These are phyloP conservation scores for Drosophila suboccidentalis DNA, from an alignment of 2,888 invertebrate genomes.

Conservation along the genomic window DNA sequence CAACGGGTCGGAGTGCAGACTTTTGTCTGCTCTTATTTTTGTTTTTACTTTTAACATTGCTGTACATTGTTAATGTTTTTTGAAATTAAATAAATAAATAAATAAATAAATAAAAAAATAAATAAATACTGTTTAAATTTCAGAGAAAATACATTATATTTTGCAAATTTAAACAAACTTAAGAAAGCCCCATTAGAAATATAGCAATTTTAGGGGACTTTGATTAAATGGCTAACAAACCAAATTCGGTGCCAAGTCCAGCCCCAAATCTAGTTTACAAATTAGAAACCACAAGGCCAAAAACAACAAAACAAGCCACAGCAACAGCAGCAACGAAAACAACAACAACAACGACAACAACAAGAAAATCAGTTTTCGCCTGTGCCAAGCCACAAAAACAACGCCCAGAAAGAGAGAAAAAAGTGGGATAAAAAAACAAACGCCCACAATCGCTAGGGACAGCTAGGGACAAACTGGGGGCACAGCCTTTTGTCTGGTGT, in stretches of 20 bases:
- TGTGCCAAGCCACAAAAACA: constrained; percentile 61
- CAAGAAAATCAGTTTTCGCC: constrained; percentile 57
- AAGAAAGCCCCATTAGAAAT: constrained; percentile 11
- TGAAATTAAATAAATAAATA: too few relatives aligned
- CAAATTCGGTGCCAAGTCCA: constrained; percentile 32
- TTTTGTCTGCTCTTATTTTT: too few relatives aligned
- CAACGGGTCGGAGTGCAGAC: too few relatives aligned
- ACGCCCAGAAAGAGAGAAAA: constrained; percentile 20
- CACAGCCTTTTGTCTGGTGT: constrained; percentile 54
- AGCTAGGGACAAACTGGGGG: background rate
- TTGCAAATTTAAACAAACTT: background rate
- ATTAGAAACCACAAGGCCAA: constrained; percentile 69
- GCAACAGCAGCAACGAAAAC: constrained; percentile 39
- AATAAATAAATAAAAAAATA: too few relatives aligned
- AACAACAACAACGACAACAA: constrained; percentile 22
- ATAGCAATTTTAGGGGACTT: constrained; percentile 33
- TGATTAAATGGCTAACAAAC: constrained; percentile 66
- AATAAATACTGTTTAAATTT: background rate
- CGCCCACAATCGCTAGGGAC: constrained; percentile 11
- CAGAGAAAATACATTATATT: background rate
- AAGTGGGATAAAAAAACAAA: constrained; percentile 18
- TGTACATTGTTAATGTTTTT: too few relatives aligned
- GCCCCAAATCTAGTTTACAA: constrained; percentile 70
- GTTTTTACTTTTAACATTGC: too few relatives aligned
- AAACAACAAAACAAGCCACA: constrained; percentile 62